phyloP scores from a whole-genome alignment of 1,140 invertebrate genomes.

The Trinorchestia longiramus region DNA sequence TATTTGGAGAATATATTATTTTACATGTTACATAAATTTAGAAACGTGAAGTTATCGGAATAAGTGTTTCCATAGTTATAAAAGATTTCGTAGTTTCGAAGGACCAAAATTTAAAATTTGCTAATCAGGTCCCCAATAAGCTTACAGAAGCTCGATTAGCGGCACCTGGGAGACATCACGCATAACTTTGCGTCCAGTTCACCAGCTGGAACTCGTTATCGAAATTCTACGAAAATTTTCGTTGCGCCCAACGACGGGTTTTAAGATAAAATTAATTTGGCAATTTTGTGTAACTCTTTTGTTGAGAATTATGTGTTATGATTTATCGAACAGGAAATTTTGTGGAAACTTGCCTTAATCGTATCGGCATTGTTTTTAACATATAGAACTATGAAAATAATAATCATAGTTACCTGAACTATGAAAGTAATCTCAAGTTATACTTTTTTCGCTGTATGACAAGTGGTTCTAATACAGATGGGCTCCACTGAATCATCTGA shows the following conservation, averaged over 20 bases:
- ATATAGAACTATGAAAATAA: too few species aligned
- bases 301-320: too few species aligned
- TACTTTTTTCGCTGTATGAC: too few species aligned
- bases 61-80: too few species aligned
- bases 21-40: background rate
- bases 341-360: too few species aligned
- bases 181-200: background rate
- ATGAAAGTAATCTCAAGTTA: too few species aligned
- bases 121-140: background rate
- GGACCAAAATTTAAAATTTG: background rate
- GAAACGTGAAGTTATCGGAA: background rate
- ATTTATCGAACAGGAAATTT: too few species aligned
- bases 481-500: too few species aligned
- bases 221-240: background rate
- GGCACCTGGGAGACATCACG: background rate
- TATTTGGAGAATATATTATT: background rate
- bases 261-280: background rate
- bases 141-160: background rate
- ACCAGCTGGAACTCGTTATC: background rate
- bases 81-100: background rate
- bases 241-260: background rate
- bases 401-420: too few species aligned
- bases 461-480: too few species aligned
- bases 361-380: too few species aligned
- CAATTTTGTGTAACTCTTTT: background rate